A percentile compares a stretch with the other conserved stretches of the same genome.
phyloP scores from a whole-genome alignment of 2,113 vertebrate species.

The Manacus vitellinus region DNA sequence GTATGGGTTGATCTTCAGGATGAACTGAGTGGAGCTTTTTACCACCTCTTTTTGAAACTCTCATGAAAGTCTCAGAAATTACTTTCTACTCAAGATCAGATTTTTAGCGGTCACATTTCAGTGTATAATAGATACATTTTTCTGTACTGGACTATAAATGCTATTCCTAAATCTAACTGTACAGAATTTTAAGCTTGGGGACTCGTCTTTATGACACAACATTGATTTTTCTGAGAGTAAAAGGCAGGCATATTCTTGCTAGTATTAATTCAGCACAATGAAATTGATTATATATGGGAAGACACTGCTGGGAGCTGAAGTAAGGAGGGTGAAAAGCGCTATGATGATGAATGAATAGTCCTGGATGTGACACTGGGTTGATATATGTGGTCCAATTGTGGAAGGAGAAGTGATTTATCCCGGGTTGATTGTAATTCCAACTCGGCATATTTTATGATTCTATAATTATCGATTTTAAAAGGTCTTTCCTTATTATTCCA shows the following conservation, averaged over 20 bases:
- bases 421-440: background rate
- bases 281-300: background rate
- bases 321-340: background rate
- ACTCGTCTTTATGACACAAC: background rate
- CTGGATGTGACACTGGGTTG: background rate
- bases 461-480: background rate
- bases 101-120: background rate
- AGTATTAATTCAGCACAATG: background rate
- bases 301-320: background rate
- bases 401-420: background rate
- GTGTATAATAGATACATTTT: background rate
- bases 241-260: background rate
- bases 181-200: background rate
- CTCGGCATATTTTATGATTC: background rate
- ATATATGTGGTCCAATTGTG: background rate
- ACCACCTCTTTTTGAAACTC: background rate
- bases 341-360: background rate
- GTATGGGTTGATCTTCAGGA: background rate
- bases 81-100: background rate
- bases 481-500: background rate
- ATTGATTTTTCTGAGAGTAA: background rate
- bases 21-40: background rate
- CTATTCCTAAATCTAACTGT: background rate
- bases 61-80: background rate
- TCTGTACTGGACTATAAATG: background rate